Percentiles rank a stretch among this genome's conserved stretches.
Evolutionary conservation across 2,797 vertebrate species (phyloP).

Genomic region (Danio jaintianensis): DNA sequence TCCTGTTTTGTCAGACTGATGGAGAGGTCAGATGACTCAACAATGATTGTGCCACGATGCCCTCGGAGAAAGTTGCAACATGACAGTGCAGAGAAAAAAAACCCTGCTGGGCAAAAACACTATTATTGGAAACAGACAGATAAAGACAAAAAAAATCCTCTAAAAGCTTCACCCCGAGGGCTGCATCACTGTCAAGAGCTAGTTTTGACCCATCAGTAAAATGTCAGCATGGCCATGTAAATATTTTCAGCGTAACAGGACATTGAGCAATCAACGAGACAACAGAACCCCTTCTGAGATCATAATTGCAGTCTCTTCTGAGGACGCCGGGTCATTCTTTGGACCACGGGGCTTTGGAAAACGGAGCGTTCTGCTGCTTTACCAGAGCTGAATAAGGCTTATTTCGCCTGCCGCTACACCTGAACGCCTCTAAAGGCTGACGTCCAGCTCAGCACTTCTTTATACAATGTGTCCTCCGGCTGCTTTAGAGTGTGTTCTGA

Average conservation of each 20-base stretch:
- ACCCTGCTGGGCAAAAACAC: constrained; percentile 6
- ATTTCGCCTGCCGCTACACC: constrained; percentile 38
- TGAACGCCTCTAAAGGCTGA: constrained; percentile 37
- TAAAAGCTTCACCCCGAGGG: constrained; percentile 32
- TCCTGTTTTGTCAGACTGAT: constrained; percentile 27
- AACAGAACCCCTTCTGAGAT: not conserved
- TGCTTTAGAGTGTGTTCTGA: constrained; percentile 22
- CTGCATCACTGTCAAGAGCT: not conserved
- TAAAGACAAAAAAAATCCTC: constrained; percentile 28
- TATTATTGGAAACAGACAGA: constrained; percentile 34
- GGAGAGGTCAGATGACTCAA: constrained; percentile 19
- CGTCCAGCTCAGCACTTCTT: constrained; percentile 47
- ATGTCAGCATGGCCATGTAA: not conserved
- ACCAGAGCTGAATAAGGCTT: constrained; percentile 35
- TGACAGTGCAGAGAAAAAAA: constrained; percentile 14
- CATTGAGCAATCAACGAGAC: constrained; percentile 14
- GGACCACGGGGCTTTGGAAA: constrained; percentile 10
- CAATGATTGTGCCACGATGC: not conserved
- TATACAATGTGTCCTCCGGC: constrained; percentile 25
- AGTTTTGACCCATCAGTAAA: not conserved
- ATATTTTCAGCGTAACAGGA: constrained; percentile 32
- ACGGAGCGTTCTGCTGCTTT: constrained; percentile 37
- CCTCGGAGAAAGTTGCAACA: constrained; percentile 7
- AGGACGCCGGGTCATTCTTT: constrained; percentile 21
- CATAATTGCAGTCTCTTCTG: constrained; percentile 39